Evolutionary conservation across 1,140 invertebrate species (phyloP).

Genomic region (Anastrepha obliqua): DNA sequence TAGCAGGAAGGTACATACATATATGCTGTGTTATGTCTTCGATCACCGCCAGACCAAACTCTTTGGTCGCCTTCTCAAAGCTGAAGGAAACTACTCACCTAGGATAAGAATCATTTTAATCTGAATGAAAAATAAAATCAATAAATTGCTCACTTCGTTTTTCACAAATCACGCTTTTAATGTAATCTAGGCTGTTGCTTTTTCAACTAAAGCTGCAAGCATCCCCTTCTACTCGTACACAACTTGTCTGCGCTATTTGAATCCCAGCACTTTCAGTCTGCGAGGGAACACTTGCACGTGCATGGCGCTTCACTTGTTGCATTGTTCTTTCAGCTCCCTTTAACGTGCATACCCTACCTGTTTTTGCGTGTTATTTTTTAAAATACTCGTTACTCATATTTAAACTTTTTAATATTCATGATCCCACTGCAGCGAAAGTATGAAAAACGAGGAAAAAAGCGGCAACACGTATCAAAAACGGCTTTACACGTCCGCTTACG

Average conservation of each 20-base stretch:
- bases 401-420: constrained; percentile 53
- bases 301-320: constrained; percentile 42
- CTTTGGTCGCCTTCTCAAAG: too few species aligned
- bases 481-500: constrained; percentile 4
- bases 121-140: background rate
- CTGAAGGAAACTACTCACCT: too few species aligned
- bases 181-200: background rate
- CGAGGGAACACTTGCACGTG: background rate
- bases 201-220: background rate
- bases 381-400: constrained; percentile 42
- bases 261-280: background rate
- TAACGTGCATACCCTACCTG: too few species aligned
- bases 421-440: constrained; percentile 32
- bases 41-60: too few species aligned
- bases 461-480: constrained; percentile 17
- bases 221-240: background rate
- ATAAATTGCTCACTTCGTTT: background rate
- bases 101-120: too few species aligned
- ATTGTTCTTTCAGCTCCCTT: background rate
- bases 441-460: background rate
- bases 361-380: background rate
- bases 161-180: constrained; percentile 15
- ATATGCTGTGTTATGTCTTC: too few species aligned
- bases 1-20: too few species aligned
- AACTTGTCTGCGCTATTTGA: background rate